A percentile compares a stretch with the other conserved stretches of the same genome.
Conservation (phyloP, 2,113 vertebrate species). For the Tupaia tana region DNA sequence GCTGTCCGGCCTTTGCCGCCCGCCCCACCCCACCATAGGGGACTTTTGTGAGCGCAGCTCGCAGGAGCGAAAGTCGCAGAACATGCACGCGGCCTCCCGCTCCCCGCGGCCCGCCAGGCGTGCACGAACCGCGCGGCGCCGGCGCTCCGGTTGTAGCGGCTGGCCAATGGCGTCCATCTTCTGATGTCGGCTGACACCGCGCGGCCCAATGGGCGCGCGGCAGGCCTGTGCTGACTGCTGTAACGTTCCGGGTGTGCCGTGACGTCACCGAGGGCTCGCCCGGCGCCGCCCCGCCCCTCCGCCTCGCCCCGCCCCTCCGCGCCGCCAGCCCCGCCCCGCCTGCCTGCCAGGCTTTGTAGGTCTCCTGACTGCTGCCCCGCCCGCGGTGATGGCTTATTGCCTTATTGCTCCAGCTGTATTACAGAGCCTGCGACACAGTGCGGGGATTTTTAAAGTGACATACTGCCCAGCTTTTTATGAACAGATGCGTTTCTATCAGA, state of each 20-base stretch:
- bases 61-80: too few species aligned
- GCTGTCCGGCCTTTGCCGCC: too few species aligned
- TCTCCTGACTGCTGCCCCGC: constrained; percentile 45
- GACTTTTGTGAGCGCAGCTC: too few species aligned
- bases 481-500: constrained; percentile 27
- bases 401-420: constrained; percentile 38
- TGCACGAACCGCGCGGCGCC: constrained; percentile 79
- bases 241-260: constrained; percentile 83
- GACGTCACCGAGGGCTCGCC: constrained; percentile 86
- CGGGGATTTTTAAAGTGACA: constrained; percentile 30
- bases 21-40: too few species aligned
- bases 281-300: constrained; percentile 83
- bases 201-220: constrained; percentile 90
- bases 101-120: constrained; percentile 77
- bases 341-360: constrained; percentile 39
- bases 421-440: background rate
- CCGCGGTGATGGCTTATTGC: background rate
- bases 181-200: constrained; percentile 98
- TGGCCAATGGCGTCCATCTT: constrained; percentile 93
- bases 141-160: constrained; percentile 86
- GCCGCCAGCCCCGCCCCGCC: background rate
- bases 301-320: constrained; percentile 45
- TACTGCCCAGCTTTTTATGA: constrained; percentile 4
- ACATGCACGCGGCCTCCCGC: background rate
- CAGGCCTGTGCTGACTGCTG: constrained; percentile 90